Conservation (phyloP, 2,888 invertebrate species). For the Tipula confusa region DNA sequence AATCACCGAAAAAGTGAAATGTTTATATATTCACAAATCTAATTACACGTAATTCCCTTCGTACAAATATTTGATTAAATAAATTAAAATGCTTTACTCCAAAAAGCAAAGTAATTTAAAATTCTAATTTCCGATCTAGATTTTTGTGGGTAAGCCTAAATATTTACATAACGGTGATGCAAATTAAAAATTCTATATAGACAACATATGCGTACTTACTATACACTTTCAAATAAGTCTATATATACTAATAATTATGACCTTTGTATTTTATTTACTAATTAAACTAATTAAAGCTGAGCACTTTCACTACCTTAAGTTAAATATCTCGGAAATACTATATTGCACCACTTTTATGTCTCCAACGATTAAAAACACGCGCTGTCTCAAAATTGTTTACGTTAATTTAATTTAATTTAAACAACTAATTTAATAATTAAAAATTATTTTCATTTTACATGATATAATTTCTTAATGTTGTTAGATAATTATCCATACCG, state of each 20-base stretch:
- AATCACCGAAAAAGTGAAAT: too few species aligned
- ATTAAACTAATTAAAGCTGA: neutral
- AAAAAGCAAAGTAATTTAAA: neutral
- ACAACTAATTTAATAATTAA: too few species aligned
- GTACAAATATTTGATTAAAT: neutral
- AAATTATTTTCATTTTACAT: too few species aligned
- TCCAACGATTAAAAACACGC: too few species aligned
- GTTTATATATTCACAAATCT: too few species aligned
- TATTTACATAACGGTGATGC: neutral
- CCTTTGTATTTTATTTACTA: neutral
- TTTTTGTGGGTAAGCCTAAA: neutral
- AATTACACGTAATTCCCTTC: too few species aligned
- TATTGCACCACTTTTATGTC: too few species aligned
- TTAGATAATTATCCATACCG: too few species aligned
- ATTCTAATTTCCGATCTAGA: neutral
- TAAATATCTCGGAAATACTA: too few species aligned
- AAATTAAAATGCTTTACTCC: neutral
- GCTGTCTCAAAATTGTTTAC: too few species aligned
- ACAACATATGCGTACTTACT: neutral
- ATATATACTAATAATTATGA: neutral
- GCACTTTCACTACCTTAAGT: neutral
- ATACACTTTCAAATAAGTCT: neutral
- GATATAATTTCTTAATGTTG: too few species aligned
- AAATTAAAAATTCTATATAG: neutral
- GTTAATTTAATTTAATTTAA: too few species aligned